A percentile compares a stretch with the other conserved stretches of the same genome.
Conservation (phyloP, 1,140 invertebrate genomes). For the Nephila pilipes region DNA sequence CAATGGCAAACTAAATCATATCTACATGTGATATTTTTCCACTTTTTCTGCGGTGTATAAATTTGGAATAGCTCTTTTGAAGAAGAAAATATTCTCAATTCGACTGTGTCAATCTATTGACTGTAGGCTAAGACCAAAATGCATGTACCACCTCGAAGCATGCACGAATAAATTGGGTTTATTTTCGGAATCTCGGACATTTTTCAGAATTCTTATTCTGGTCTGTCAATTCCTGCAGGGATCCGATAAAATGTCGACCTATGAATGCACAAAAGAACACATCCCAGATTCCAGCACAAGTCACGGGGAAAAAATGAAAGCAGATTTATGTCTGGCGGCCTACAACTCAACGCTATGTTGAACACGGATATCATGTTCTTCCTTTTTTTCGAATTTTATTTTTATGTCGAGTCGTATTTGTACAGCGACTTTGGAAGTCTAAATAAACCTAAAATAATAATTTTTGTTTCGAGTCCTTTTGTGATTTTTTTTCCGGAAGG, state of each 20-base stretch:
- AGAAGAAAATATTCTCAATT: slow-evolving; percentile 12
- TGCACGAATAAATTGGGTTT: slow-evolving; percentile 23
- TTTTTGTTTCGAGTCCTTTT: too few relatives aligned
- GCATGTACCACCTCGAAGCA: not conserved
- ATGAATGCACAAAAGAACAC: not conserved
- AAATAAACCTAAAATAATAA: too few relatives aligned
- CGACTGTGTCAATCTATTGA: not conserved
- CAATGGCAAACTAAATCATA: not conserved
- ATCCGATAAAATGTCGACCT: not conserved
- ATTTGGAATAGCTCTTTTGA: not conserved
- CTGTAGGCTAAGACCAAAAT: not conserved
- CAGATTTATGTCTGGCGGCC: not conserved
- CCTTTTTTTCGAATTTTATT: not conserved
- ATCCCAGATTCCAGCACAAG: not conserved
- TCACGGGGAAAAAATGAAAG: not conserved
- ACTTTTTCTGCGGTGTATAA: not conserved
- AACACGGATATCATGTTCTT: not conserved
- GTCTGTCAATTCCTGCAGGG: not conserved
- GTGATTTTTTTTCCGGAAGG: too few relatives aligned
- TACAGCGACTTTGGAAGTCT: too few relatives aligned
- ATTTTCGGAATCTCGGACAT: not conserved
- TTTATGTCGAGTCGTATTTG: not conserved
- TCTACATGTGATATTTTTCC: not conserved
- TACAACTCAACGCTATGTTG: slow-evolving; percentile 15
- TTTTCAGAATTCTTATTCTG: slow-evolving; percentile 1